Evolutionary conservation across 2,797 vertebrate species (phyloP).

Genomic region (Oreortyx pictus): DNA sequence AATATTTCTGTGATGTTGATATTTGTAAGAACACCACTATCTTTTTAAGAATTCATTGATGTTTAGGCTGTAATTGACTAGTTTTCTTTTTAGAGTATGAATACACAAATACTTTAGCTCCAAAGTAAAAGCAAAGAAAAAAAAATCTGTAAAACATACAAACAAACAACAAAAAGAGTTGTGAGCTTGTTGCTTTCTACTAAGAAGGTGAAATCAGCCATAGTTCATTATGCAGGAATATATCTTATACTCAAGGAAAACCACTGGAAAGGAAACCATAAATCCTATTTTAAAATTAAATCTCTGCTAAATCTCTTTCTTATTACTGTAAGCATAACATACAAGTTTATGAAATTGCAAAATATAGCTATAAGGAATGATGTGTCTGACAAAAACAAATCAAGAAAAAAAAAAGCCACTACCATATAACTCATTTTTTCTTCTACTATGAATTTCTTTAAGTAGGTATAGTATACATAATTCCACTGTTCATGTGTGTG

Average conservation of each 20-base stretch:
- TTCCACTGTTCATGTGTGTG: background rate
- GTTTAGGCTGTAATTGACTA: background rate
- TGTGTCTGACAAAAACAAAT: background rate
- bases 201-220: background rate
- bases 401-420: rapidly evolving
- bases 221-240: background rate
- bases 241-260: background rate
- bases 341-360: background rate
- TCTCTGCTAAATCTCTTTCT: background rate
- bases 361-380: background rate
- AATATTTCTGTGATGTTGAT: background rate
- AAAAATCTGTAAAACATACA: background rate
- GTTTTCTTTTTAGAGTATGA: background rate
- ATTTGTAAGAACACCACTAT: background rate
- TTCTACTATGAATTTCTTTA: background rate
- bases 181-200: background rate
- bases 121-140: background rate
- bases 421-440: background rate
- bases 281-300: background rate
- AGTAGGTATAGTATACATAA: background rate
- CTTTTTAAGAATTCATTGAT: background rate
- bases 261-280: background rate
- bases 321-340: background rate
- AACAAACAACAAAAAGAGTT: background rate
- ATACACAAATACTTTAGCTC: background rate